Percentiles rank a stretch among this genome's conserved stretches.
These are phyloP conservation scores for Phymastichus coffea DNA, from an alignment of 1,140 invertebrate species.

Conservation along the genomic window DNA sequence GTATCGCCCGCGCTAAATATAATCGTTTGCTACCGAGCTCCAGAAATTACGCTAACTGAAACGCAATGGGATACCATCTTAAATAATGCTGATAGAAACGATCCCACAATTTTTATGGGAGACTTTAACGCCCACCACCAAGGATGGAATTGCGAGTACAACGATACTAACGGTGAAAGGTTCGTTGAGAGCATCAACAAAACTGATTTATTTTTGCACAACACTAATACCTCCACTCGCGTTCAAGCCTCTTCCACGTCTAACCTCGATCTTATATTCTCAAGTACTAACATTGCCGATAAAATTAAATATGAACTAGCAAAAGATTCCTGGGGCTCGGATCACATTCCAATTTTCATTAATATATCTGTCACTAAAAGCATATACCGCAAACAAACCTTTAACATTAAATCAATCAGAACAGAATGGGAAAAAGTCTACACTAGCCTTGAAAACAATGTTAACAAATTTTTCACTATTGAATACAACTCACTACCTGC, in stretches of 20 bases:
- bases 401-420: background rate
- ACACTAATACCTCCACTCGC: background rate
- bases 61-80: background rate
- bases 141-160: background rate
- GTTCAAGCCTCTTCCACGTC: background rate
- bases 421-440: background rate
- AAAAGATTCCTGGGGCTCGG: background rate
- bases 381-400: background rate
- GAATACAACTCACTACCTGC: background rate
- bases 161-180: background rate
- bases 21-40: background rate
- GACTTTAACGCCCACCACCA: background rate
- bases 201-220: background rate
- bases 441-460: background rate
- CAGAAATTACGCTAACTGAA: background rate
- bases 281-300: background rate
- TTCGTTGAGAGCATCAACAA: background rate
- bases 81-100: background rate
- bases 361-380: background rate
- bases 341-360: background rate
- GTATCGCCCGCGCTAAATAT: background rate
- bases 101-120: background rate
- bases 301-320: background rate
- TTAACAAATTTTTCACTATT: background rate
- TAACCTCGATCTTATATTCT: background rate